Percentiles rank a stretch among this genome's conserved stretches.
phyloP scores from a whole-genome alignment of 2,113 vertebrate genomes.

The Podocnemis expansa region DNA sequence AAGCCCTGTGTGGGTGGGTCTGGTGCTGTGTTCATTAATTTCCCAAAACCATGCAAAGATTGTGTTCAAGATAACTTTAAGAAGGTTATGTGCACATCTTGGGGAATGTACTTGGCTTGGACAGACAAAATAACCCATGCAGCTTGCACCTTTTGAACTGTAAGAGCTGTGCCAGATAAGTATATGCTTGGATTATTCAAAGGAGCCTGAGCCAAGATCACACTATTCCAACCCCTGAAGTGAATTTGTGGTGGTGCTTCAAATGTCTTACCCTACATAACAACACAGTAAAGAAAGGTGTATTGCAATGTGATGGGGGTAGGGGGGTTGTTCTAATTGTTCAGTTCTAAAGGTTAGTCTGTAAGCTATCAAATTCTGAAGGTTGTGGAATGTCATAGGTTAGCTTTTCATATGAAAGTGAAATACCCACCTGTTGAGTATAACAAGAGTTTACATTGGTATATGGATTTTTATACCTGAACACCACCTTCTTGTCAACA shows the following conservation, averaged over 20 bases:
- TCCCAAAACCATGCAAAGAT: background rate
- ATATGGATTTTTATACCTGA: background rate
- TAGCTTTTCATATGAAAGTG: background rate
- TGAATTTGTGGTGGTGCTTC: too few species aligned
- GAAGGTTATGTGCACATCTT: background rate
- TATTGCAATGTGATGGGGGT: background rate
- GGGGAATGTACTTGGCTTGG: background rate
- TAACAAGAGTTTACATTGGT: background rate
- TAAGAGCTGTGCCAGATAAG: background rate
- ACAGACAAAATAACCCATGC: background rate
- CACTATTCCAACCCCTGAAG: too few species aligned
- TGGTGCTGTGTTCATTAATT: background rate
- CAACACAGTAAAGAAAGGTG: background rate
- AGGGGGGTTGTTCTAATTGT: background rate
- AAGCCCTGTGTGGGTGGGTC: background rate
- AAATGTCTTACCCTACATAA: too few species aligned
- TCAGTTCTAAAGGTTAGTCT: background rate
- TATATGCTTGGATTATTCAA: background rate
- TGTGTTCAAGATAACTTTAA: background rate
- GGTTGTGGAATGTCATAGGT: background rate
- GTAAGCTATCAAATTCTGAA: background rate
- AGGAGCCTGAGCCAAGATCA: background rate
- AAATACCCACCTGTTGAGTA: background rate
- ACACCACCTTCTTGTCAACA: too few species aligned
- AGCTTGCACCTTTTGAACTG: background rate